A percentile compares a stretch with the other conserved stretches of the same genome.
These are phyloP conservation scores for Blennius ocellaris DNA, from an alignment of 2,113 vertebrate genomes.

Conservation along the genomic window DNA sequence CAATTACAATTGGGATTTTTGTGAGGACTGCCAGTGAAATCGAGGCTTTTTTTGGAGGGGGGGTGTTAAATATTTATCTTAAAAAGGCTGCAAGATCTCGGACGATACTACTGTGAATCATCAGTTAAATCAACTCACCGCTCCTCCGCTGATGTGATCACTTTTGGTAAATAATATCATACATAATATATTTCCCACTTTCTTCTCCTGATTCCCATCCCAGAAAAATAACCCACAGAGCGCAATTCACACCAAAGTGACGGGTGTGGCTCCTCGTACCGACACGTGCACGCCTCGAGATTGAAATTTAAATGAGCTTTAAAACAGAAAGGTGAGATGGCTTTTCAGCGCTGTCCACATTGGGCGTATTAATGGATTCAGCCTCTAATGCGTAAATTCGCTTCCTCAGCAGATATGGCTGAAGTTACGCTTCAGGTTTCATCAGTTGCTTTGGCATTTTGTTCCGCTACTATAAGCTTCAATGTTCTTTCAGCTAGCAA, in stretches of 20 bases:
- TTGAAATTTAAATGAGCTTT: conserved; percentile 18
- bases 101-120: too few relatives aligned
- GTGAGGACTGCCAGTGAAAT: too few relatives aligned
- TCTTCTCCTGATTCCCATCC: conserved; percentile 43
- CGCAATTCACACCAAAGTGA: conserved; percentile 39
- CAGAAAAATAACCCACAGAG: conserved; percentile 31
- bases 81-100: too few relatives aligned
- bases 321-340: conserved; percentile 18
- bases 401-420: conserved; percentile 34
- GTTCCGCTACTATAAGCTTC: conserved; percentile 22
- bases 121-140: too few relatives aligned
- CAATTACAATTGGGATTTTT: too few relatives aligned
- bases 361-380: conserved; percentile 23
- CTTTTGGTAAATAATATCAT: too few relatives aligned
- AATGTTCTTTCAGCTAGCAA: conserved; percentile 29
- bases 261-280: conserved; percentile 10
- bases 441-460: conserved; percentile 25
- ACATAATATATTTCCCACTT: too few relatives aligned
- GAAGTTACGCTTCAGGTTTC: conserved; percentile 46
- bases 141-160: too few relatives aligned
- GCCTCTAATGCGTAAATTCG: conserved; percentile 23
- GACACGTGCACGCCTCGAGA: conserved; percentile 9
- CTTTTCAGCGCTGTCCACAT: not conserved
- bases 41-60: too few relatives aligned
- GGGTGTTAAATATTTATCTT: too few relatives aligned